Percentiles rank a stretch among this genome's conserved stretches.
These are phyloP conservation scores for Sarcophilus harrisii DNA, from an alignment of 2,797 vertebrate genomes.

Conservation along the genomic window DNA sequence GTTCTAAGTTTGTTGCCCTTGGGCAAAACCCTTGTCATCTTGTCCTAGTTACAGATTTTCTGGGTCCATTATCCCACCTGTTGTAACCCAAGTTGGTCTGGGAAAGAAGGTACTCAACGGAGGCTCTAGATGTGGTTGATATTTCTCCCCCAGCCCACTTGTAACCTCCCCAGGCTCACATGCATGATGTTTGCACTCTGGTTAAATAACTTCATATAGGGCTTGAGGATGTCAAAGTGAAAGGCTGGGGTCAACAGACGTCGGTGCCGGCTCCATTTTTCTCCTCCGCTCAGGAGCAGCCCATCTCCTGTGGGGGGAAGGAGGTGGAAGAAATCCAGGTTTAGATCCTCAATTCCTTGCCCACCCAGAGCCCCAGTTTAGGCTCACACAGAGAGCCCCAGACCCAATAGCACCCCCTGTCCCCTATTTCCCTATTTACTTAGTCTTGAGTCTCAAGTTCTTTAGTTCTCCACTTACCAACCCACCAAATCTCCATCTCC, in stretches of 20 bases:
- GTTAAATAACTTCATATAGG: slow-evolving; percentile 87
- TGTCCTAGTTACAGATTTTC: neutral
- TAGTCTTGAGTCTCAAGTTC: neutral
- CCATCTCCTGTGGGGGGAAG: slow-evolving; percentile 86
- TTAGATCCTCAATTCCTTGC: neutral
- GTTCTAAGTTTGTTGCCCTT: neutral
- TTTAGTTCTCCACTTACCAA: neutral
- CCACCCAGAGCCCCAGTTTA: neutral
- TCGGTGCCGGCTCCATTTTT: slow-evolving; percentile 88
- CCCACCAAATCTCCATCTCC: neutral
- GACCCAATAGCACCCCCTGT: neutral
- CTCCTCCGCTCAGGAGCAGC: slow-evolving; percentile 88
- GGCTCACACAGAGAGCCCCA: neutral
- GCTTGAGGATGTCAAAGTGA: slow-evolving; percentile 89
- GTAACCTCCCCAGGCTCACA: slow-evolving; percentile 75
- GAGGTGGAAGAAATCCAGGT: neutral
- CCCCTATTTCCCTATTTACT: neutral
- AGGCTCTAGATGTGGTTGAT: neutral
- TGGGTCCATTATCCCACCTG: neutral
- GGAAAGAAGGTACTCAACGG: neutral
- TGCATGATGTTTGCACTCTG: slow-evolving; percentile 87
- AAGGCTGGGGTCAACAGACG: slow-evolving; percentile 78
- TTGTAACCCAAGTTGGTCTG: neutral
- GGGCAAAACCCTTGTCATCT: neutral
- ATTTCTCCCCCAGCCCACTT: neutral